Conservation (phyloP, 2,797 vertebrate species). For the Champsocephalus esox region DNA sequence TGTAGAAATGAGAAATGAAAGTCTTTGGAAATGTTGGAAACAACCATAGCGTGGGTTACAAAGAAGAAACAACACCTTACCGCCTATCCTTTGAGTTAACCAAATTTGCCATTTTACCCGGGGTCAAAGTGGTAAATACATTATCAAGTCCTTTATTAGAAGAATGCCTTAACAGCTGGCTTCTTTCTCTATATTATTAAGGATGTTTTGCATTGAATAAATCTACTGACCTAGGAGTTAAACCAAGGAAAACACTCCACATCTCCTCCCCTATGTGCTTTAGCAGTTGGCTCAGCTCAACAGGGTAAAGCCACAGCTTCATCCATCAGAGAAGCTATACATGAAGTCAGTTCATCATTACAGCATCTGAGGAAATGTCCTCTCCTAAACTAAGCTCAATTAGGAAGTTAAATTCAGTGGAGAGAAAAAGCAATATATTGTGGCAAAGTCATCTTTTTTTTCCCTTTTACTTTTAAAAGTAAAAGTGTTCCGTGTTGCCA, state of each 20-base stretch:
- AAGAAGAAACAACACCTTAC: not conserved
- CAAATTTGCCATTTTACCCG: not conserved
- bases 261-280: slow-evolving; percentile 89
- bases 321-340: slow-evolving; percentile 72
- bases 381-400: slow-evolving; percentile 23
- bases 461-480: not conserved
- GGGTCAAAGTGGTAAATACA: slow-evolving; percentile 17
- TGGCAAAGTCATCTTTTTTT: slow-evolving; percentile 23
- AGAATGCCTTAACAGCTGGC: slow-evolving; percentile 34
- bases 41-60: not conserved
- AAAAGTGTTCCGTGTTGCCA: not conserved
- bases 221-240: slow-evolving; percentile 66
- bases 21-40: not conserved
- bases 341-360: slow-evolving; percentile 48
- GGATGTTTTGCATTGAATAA: slow-evolving; percentile 53
- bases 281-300: slow-evolving; percentile 78
- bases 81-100: not conserved
- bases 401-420: slow-evolving; percentile 20
- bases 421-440: slow-evolving; percentile 32
- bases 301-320: slow-evolving; percentile 83
- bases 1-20: not conserved
- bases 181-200: slow-evolving; percentile 70
- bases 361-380: slow-evolving; percentile 53
- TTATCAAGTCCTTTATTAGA: slow-evolving; percentile 34
- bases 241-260: slow-evolving; percentile 75